Conservation (phyloP, 23 tunicate species). For the Phallusia fumigata region DNA sequence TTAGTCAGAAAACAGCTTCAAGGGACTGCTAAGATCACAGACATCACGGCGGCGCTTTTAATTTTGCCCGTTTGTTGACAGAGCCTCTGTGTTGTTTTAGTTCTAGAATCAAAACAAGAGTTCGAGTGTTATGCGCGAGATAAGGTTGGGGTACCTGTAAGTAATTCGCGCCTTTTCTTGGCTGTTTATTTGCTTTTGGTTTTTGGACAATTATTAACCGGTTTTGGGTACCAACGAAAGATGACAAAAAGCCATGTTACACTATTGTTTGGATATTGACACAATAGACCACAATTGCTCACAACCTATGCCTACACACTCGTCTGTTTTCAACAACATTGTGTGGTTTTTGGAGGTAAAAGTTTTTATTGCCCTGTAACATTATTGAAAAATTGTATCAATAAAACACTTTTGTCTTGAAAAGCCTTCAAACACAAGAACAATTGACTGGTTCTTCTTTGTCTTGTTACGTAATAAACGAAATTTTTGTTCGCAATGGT, state of each 20-base stretch:
- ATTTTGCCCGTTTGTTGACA: background rate
- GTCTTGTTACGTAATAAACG: background rate
- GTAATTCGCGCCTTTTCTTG: background rate
- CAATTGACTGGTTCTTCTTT: background rate
- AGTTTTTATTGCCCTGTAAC: too few species aligned
- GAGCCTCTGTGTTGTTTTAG: background rate
- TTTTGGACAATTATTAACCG: background rate
- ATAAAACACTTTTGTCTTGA: too few species aligned
- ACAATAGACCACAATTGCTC: too few species aligned
- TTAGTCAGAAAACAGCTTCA: background rate
- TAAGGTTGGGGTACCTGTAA: background rate
- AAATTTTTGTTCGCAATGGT: background rate
- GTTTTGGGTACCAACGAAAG: background rate
- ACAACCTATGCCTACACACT: too few species aligned
- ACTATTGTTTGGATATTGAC: too few species aligned
- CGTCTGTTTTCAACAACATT: too few species aligned
- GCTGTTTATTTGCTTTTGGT: background rate
- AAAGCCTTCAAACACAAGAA: too few species aligned
- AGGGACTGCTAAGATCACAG: background rate
- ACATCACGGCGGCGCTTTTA: background rate
- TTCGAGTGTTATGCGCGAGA: background rate
- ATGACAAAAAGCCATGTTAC: too few species aligned
- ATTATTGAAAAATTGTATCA: too few species aligned
- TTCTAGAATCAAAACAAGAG: slow-evolving; percentile 6
- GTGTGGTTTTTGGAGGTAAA: too few species aligned